Evolutionary conservation across 2,888 invertebrate genomes (phyloP).

Genomic region (Ametastegia equiseti): DNA sequence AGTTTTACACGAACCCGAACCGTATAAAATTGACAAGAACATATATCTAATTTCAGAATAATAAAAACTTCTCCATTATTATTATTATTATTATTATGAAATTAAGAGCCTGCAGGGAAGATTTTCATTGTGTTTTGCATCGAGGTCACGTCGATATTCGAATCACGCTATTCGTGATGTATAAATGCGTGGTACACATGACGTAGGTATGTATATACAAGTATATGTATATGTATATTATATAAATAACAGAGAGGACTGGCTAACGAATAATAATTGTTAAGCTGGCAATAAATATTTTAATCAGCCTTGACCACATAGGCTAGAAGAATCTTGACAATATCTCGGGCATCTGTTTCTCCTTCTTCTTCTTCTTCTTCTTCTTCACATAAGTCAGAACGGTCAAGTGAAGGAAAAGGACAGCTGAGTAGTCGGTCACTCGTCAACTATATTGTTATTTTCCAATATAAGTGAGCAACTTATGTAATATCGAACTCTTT

Average conservation of each 20-base stretch:
- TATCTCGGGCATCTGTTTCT: neutral
- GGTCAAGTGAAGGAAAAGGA: constrained; percentile 26
- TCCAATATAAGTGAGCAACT: constrained; percentile 5
- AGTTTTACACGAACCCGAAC: no score
- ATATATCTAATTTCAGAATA: no score
- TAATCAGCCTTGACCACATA: constrained; percentile 32
- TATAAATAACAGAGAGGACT: neutral
- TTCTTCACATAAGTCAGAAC: constrained; percentile 8
- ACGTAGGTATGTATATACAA: neutral
- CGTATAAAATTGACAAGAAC: no score
- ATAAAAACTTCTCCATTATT: no score
- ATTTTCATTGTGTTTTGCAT: neutral
- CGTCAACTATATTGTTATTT: constrained; percentile 33
- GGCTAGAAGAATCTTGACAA: neutral
- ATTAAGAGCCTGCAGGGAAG: neutral
- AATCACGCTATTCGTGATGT: constrained; percentile 43
- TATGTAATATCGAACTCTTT: neutral
- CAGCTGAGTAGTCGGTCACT: neutral
- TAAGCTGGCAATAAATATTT: constrained; percentile 30
- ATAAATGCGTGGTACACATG: neutral
- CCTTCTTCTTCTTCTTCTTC: no score
- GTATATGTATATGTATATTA: neutral
- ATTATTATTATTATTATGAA: neutral
- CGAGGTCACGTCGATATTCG: constrained; percentile 37
- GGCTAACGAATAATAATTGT: constrained; percentile 37